Base-by-base conservation (phyloP, 2,888 invertebrate genomes). In the Idaea biselata region DNA sequence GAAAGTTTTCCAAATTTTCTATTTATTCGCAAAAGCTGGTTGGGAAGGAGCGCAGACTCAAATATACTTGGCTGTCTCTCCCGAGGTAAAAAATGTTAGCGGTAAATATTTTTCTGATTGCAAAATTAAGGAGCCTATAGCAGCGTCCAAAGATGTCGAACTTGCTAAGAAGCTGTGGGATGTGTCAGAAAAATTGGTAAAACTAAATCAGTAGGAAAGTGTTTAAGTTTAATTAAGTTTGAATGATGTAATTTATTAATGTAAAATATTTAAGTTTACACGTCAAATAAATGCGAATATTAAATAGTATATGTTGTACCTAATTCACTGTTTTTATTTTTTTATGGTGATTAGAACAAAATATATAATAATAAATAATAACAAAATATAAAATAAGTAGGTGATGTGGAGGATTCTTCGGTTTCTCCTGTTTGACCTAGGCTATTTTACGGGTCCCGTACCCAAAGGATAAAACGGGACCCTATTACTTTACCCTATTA, bases 31-130 rank as follows among this genome's bases (percentile, higher is more conserved):
- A 18, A 88, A 86, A 67, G 69, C 74, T 1, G 53, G 77, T 0
- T 84, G 84, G 84, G 83, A 86, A 72, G 88, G 87, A 7, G 87
- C 89, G 1, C 89, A 90, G 59, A 94, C 95, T 0, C 81, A 93
- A 31, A 83, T 96, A 25, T 93, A 93, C 75, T 91, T 94, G 18
- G 88, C 89, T 1, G 86, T 88, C 0, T 81, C 88, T 0, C 94
- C 94, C 14, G 90, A 93, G 44, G 81, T 96, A 3, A 84, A 93
- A 18, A 83, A 91, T 59, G 85, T 93, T 0, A 93, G 93, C 59
- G 96, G 96, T 16, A 87, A 91, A 75, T 95, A 95, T 81, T 95
- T 94, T 70, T 93, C 93, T 62, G 93, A 95, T 67, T 94, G 93
- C 68, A 78, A 81, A 65, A 83, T 90, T 67, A 76, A 74, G 14